Evolutionary conservation across 2,113 vertebrate genomes (phyloP).

Genomic region (Macroglossus sobrinus): DNA sequence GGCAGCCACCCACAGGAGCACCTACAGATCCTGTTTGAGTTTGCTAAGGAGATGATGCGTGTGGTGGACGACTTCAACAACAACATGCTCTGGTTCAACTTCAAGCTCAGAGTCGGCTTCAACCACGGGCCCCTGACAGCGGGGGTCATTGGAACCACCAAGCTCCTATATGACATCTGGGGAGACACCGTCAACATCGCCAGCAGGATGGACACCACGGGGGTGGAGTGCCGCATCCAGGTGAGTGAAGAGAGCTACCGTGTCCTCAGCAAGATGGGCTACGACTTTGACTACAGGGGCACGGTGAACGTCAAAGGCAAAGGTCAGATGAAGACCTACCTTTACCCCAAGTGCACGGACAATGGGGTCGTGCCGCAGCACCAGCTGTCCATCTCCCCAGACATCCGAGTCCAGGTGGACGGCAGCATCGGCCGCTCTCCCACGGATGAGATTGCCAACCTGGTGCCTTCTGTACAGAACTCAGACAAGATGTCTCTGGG

Average conservation of each 20-base stretch:
- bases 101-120: slow-evolving; percentile 96
- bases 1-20: slow-evolving; percentile 89
- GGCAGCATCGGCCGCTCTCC: slow-evolving; percentile 98
- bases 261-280: slow-evolving; percentile 92
- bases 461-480: slow-evolving; percentile 87
- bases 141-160: slow-evolving; percentile 98
- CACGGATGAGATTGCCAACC: slow-evolving; percentile 93
- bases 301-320: slow-evolving; percentile 99
- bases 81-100: slow-evolving; percentile 99
- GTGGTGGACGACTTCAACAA: slow-evolving; percentile 99
- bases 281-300: slow-evolving; percentile 97
- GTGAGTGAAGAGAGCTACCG: slow-evolving; percentile 98
- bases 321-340: slow-evolving; percentile 99
- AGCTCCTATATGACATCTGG: slow-evolving; percentile 98
- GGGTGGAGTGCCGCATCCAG: slow-evolving; percentile 97
- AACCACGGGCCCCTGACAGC: slow-evolving; percentile 97
- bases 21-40: slow-evolving; percentile 94
- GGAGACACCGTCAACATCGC: slow-evolving; percentile 99
- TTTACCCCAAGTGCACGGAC: slow-evolving; percentile 93
- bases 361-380: slow-evolving; percentile 89
- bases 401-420: slow-evolving; percentile 97
- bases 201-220: slow-evolving; percentile 98
- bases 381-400: slow-evolving; percentile 92
- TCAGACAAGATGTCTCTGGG: slow-evolving; percentile 74
- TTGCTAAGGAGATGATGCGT: slow-evolving; percentile 98